Base-by-base conservation (phyloP, 2,888 invertebrate genomes). In the Ecliptopera silaceata region DNA sequence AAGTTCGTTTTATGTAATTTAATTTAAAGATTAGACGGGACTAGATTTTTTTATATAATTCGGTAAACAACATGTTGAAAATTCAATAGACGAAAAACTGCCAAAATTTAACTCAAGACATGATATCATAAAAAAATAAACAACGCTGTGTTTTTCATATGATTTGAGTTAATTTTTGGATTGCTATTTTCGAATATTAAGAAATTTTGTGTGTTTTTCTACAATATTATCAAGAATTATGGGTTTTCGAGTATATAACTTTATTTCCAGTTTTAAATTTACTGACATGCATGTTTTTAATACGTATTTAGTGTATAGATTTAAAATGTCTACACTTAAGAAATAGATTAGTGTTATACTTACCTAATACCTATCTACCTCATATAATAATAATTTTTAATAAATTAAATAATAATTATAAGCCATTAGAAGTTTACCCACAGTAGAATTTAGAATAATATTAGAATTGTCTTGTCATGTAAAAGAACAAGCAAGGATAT, bases 271-370 rank as follows among this genome's bases (percentile, higher is more conserved):
- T 26, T 26, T 26, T 26, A 26, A 26, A 6, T 26, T 26, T 8
- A 26, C 26, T 26, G n/a, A 36, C 22, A 51, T 53, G 38, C 54
- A 59, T 64, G 36, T 47, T 56, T 56, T 59, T 65, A 65, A 50
- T 61, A 57, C 61, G 39, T 58, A 58, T 59, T 62, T 63, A 61
- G 63, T 53, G 39, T 50, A 60, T 68, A 68, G 65, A 62, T 34
- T 62, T 52, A 44, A 55, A 56, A 52, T 55, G 53, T 31, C 45
- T 48, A 36, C 41, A 31, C 45, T 55, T 56, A 56, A 48, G 48
- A 41, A 52, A 59, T 66, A 66, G 53, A 38, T 50, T 63, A 66
- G 66, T 56, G 51, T 61, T 63, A 36, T 15, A 36, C n/a, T 57
- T 54, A 22, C 39, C 47, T 47, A 47, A 38, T 47, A 38, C 26